Percentiles rank a stretch among this genome's conserved stretches.
Evolutionary conservation across 1,140 invertebrate species (phyloP).

Genomic region (Streblospio benedicti): DNA sequence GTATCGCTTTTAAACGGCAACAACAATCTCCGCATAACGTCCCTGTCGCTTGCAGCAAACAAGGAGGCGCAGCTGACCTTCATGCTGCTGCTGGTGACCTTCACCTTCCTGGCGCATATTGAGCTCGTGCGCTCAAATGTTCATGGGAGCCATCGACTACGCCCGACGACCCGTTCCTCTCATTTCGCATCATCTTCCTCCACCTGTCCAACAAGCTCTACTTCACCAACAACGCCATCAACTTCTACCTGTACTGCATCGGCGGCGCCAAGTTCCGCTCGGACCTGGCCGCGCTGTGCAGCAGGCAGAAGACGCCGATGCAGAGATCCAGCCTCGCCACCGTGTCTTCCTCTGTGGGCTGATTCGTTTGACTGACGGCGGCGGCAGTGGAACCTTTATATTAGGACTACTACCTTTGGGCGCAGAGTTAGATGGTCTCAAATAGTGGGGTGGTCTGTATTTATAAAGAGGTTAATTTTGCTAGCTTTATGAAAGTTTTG

Average conservation of each 20-base stretch:
- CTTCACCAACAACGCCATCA: conserved; percentile 8
- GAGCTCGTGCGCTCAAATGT: neutral
- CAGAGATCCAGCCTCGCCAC: neutral
- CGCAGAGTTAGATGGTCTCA: too few species aligned
- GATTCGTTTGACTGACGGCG: too few species aligned
- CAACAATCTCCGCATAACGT: too few species aligned
- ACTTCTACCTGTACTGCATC: conserved; percentile 6
- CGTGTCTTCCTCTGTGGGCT: too few species aligned
- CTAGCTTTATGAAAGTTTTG: too few species aligned
- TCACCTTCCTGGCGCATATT: conserved; percentile 4
- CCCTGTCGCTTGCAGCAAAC: too few species aligned
- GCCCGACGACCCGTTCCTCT: neutral
- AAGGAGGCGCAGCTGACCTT: neutral
- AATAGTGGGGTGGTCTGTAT: too few species aligned
- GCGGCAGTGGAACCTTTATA: too few species aligned
- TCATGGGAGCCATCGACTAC: neutral
- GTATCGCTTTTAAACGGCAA: too few species aligned
- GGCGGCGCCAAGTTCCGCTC: neutral
- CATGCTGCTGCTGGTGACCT: conserved; percentile 5
- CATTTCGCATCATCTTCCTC: neutral
- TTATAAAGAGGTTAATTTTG: too few species aligned
- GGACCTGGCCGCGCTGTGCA: neutral
- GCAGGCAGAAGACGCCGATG: neutral
- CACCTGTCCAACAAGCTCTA: conserved; percentile 1
- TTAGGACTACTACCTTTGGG: too few species aligned